Base-by-base conservation (phyloP, 2,113 vertebrate genomes). In the Galbula dea region DNA sequence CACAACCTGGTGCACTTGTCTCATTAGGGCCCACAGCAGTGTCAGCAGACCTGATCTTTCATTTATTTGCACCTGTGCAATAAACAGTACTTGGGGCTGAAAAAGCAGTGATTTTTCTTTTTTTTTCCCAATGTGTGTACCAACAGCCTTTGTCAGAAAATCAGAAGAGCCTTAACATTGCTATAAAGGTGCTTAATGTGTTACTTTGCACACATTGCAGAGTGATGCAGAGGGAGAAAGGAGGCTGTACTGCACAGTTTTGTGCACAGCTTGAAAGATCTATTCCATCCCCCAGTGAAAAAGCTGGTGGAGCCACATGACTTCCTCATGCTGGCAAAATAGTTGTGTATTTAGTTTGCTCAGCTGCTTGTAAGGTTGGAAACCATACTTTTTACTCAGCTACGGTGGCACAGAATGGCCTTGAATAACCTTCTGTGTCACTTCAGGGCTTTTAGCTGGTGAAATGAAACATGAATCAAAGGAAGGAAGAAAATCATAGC, bases 381-480 rank as follows among this genome's bases (percentile, higher is more conserved):
- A 95, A 91, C 66, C 34, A 45, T 67, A 20, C 69, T 80, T 92
- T 92, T 81, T 77, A 58, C 76, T 96, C 86, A 80, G 84, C 88
- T 80, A 36, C n/a, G 32, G 37, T 85, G 71, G 71, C 74, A 86
- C 8, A 2, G 63, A 61, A 46, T 90, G 89, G 91, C 95, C 94
- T 89, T 83, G 91, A 94, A 96, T 95, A 95, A 95, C 83, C 85
- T 93, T 34, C 54, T 39, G 27, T 95, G 87, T 93, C 94, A 86
- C 80, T 72, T 95, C 66, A 95, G 83, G 77, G 57, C 89, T 90
- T 96, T 91, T 94, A 82, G 18, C 89, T 85, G 59, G 59, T 68
- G 63, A 94, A 92, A 83, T 51, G 59, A 89, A 94, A 92, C 79
- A 83, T 54, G 82, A 88, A 74, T 87, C 63, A 74, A 55, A 90